Percentiles rank a stretch among this genome's conserved stretches.
Evolutionary conservation across 2,113 vertebrate genomes (phyloP).

Genomic region (Chascanopsetta lugubris): DNA sequence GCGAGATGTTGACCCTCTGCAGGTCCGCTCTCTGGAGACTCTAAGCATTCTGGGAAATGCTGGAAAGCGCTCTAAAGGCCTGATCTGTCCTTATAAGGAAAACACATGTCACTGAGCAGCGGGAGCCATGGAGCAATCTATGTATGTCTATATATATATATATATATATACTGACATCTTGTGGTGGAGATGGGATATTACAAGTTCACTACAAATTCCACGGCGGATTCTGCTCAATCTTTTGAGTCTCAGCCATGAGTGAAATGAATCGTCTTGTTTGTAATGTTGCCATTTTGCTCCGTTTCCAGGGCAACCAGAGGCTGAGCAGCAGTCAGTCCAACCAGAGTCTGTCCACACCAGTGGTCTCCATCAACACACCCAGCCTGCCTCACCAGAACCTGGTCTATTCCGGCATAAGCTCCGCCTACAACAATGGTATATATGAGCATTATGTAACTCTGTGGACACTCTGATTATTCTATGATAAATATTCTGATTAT

Average conservation of each 20-base stretch:
- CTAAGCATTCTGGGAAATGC: conserved; percentile 6
- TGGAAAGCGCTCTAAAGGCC: background rate
- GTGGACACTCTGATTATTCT: background rate
- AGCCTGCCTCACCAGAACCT: conserved; percentile 89
- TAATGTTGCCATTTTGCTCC: background rate
- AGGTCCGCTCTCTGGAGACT: background rate
- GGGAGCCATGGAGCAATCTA: background rate
- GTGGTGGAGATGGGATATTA: conserved; percentile 50
- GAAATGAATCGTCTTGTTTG: background rate
- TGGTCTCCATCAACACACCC: conserved; percentile 93
- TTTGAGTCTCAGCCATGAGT: background rate
- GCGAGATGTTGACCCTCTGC: background rate
- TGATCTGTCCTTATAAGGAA: background rate
- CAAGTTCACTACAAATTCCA: no score
- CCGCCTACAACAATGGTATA: conserved; percentile 90
- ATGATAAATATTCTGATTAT: background rate
- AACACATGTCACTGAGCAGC: background rate
- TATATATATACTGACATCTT: conserved; percentile 40
- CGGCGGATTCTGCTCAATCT: no score
- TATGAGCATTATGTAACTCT: conserved; percentile 7
- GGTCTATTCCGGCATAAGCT: conserved; percentile 88
- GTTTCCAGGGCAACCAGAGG: conserved; percentile 85
- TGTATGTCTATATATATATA: no score
- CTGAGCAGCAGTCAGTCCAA: conserved; percentile 87
- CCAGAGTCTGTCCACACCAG: conserved; percentile 90